phyloP scores from a whole-genome alignment of 1,140 invertebrate genomes.

The Heliconius himera region DNA sequence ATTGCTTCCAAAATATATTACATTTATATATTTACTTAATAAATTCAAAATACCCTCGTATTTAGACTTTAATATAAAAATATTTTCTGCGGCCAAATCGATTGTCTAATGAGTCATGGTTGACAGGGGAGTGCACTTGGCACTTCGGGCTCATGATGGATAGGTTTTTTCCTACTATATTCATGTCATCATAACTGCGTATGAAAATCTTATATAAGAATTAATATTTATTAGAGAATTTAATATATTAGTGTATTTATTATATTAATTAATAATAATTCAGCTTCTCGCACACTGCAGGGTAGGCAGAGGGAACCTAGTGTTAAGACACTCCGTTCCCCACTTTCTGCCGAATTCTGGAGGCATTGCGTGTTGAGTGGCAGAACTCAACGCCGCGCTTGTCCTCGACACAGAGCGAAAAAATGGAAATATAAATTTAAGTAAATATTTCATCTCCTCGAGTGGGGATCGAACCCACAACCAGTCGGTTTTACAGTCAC shows the following conservation, averaged over 20 bases:
- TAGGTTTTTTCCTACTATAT: slow-evolving; percentile 63
- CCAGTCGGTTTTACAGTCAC: too few relatives aligned
- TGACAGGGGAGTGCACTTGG: slow-evolving; percentile 74
- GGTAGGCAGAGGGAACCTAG: too few relatives aligned
- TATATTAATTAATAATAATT: too few relatives aligned
- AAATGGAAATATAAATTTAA: too few relatives aligned
- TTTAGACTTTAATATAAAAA: slow-evolving; percentile 29
- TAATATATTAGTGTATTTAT: background rate
- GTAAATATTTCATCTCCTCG: too few relatives aligned
- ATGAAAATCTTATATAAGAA: slow-evolving; percentile 38
- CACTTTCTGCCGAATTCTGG: too few relatives aligned
- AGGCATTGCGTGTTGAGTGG: too few relatives aligned
- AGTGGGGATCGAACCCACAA: too few relatives aligned
- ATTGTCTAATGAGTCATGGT: slow-evolving; percentile 75
- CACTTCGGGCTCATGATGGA: slow-evolving; percentile 61
- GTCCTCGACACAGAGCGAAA: too few relatives aligned
- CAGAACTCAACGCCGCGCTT: too few relatives aligned
- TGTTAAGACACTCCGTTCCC: too few relatives aligned
- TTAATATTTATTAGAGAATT: background rate
- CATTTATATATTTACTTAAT: background rate
- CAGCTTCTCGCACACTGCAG: too few relatives aligned
- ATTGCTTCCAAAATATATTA: background rate
- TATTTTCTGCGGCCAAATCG: slow-evolving; percentile 52
- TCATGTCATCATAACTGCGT: slow-evolving; percentile 55
- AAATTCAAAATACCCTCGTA: background rate